Conservation (phyloP, 2,888 invertebrate genomes). For the Atrina japonica region DNA sequence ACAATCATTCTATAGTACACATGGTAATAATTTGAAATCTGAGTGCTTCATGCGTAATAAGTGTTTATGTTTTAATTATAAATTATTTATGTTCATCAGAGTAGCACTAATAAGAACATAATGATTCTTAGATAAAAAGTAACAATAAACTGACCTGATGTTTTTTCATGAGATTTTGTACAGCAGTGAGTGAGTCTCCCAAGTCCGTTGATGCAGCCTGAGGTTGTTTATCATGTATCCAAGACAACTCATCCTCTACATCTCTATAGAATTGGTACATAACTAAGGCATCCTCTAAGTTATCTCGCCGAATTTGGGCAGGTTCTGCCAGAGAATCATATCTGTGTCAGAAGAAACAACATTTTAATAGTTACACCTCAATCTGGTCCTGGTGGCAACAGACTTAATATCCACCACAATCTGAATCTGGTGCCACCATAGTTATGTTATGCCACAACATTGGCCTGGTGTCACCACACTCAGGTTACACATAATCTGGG, state of each 20-base stretch:
- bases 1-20: too few relatives aligned
- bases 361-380: too few relatives aligned
- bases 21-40: too few relatives aligned
- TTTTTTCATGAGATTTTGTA: conserved; percentile 95
- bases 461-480: too few relatives aligned
- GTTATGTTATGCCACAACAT: not conserved
- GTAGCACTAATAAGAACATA: too few relatives aligned
- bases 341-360: too few relatives aligned
- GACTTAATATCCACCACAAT: too few relatives aligned
- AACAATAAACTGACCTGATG: conserved; percentile 86
- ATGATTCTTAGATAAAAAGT: too few relatives aligned
- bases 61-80: too few relatives aligned
- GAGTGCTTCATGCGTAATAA: too few relatives aligned
- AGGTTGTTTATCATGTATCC: conserved; percentile 91
- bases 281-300: conserved; percentile 93
- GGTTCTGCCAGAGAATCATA: conserved; percentile 93
- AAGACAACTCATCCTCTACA: conserved; percentile 94
- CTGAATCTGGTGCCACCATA: not conserved
- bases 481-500: too few relatives aligned
- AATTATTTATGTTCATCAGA: too few relatives aligned
- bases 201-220: conserved; percentile 88
- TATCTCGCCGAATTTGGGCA: conserved; percentile 93
- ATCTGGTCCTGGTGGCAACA: not conserved
- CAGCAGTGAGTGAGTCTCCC: conserved; percentile 86
- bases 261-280: conserved; percentile 95